phyloP scores from a whole-genome alignment of 2,888 invertebrate species.

The Chrysolina oricalcia region DNA sequence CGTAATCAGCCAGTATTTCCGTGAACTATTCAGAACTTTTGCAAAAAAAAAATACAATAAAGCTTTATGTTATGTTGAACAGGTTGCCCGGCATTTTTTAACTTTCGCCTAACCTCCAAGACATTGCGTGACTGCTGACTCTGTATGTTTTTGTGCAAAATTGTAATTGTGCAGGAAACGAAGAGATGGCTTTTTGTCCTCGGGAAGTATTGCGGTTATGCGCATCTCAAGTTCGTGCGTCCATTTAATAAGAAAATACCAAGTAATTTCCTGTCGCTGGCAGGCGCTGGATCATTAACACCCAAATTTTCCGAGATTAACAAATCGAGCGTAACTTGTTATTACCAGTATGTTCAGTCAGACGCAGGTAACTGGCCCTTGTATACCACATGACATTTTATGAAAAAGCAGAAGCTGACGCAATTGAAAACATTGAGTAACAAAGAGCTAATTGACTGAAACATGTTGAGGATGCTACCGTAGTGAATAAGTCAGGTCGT shows the following conservation, averaged over 20 bases:
- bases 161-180: neutral
- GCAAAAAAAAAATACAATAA: no score
- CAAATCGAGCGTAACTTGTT: neutral
- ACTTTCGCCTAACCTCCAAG: neutral
- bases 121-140: neutral
- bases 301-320: neutral
- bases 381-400: conserved; percentile 5
- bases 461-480: no score
- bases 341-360: conserved; percentile 10
- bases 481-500: no score
- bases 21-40: no score
- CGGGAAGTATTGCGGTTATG: conserved; percentile 11
- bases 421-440: no score
- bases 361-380: neutral
- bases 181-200: conserved; percentile 10
- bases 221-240: neutral
- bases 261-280: neutral
- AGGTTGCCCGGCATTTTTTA: no score
- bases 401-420: no score
- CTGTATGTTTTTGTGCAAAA: neutral
- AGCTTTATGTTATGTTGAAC: no score
- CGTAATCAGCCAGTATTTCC: neutral
- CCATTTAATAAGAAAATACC: neutral
- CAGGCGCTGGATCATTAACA: conserved; percentile 6
- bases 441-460: no score